These are phyloP conservation scores for Macroglossus sobrinus DNA, from an alignment of 2,113 vertebrate species.

Conservation along the genomic window DNA sequence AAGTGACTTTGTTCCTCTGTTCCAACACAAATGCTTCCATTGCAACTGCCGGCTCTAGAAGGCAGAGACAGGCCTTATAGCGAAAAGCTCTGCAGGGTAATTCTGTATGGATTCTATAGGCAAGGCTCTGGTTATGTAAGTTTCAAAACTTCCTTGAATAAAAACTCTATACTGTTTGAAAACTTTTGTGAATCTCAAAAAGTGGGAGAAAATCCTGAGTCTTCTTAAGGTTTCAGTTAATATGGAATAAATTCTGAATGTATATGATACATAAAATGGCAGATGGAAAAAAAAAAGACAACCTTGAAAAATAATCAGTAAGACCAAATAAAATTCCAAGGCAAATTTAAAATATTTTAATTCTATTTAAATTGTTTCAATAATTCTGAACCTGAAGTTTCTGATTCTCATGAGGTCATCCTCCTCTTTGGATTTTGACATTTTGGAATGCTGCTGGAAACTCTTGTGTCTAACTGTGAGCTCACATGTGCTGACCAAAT, in stretches of 20 bases:
- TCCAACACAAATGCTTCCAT: neutral
- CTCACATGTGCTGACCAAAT: neutral
- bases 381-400: neutral
- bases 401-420: neutral
- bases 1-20: neutral
- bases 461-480: neutral
- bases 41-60: neutral
- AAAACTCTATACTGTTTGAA: neutral
- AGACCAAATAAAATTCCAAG: neutral
- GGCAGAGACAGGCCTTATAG: neutral
- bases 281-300: neutral
- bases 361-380: neutral
- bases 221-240: neutral
- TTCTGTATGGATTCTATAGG: neutral
- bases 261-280: neutral
- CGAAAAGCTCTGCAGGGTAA: neutral
- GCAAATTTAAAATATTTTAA: neutral
- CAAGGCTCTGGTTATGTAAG: neutral
- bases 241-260: neutral
- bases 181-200: neutral
- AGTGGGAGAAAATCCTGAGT: neutral
- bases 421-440: neutral
- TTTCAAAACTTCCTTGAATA: neutral
- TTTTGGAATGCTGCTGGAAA: neutral
- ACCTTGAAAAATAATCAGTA: neutral